phyloP scores from a whole-genome alignment of 2,888 invertebrate genomes.

The Lamellibrachia columna region DNA sequence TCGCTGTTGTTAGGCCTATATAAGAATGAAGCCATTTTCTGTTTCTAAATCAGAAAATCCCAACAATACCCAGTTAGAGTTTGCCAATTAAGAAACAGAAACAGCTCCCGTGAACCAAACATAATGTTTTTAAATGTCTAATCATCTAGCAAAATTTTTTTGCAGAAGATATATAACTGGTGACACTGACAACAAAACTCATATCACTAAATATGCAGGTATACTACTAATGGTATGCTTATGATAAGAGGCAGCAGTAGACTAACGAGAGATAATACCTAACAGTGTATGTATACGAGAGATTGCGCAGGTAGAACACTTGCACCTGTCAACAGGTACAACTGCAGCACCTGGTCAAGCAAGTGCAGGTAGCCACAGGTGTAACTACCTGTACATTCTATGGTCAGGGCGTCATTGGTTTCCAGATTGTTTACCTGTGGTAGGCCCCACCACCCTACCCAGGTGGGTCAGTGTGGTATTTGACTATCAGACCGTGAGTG shows the following conservation, averaged over 20 bases:
- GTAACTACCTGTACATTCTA: background rate
- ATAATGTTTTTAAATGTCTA: background rate
- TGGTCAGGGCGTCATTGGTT: background rate
- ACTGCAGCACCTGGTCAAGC: background rate
- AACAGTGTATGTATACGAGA: too few relatives aligned
- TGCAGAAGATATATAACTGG: background rate
- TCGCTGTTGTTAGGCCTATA: background rate
- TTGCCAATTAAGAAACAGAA: background rate
- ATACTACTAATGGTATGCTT: background rate
- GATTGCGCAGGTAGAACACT: background rate
- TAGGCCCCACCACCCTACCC: background rate
- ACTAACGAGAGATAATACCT: background rate
- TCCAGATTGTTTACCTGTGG: background rate
- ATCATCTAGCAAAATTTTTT: background rate
- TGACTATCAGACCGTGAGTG: background rate
- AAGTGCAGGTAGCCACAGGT: background rate
- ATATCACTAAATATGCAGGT: background rate
- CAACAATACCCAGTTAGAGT: background rate
- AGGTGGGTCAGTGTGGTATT: background rate
- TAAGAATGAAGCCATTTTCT: background rate
- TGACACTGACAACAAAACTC: background rate
- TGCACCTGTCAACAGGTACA: background rate
- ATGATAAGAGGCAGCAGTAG: background rate
- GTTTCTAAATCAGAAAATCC: too few relatives aligned
- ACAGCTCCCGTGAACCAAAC: background rate